Conservation (phyloP, 2,888 invertebrate species). For the Sinopyrophorus schimmeli region DNA sequence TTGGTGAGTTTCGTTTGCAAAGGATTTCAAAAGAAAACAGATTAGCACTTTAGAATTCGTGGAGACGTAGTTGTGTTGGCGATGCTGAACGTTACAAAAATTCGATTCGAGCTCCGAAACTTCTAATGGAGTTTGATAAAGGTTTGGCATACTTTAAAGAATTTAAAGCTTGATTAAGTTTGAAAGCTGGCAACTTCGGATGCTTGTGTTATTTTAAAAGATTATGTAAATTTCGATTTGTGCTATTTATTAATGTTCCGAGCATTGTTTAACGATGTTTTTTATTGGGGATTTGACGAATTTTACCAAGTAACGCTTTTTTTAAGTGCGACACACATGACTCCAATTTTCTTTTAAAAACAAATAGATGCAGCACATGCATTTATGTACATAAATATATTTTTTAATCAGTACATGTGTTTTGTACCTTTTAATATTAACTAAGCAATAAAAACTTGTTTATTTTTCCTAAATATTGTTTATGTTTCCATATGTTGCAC, state of each 20-base stretch:
- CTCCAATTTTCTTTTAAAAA: no score
- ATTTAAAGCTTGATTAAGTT: conserved; percentile 25
- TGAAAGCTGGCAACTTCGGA: conserved; percentile 20
- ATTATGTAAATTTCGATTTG: conserved; percentile 20
- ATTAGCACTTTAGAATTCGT: conserved; percentile 19
- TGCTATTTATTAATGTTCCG: conserved; percentile 5
- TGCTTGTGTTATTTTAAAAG: conserved; percentile 20
- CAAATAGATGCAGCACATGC: no score
- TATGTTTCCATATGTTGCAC: no score
- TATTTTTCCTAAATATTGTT: no score
- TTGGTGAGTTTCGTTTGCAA: conserved; percentile 14
- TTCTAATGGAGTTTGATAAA: conserved; percentile 24
- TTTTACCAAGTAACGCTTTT: no score
- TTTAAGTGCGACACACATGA: no score
- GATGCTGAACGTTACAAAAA: not conserved
- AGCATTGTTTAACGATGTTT: no score
- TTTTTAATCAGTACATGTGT: no score
- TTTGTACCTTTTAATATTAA: no score
- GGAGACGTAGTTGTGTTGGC: conserved; percentile 6
- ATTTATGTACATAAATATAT: no score
- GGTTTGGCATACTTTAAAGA: conserved; percentile 22
- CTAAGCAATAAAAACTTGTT: no score
- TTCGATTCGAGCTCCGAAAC: conserved; percentile 14
- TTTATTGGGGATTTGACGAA: no score
- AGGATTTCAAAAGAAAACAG: conserved; percentile 13